phyloP scores from a whole-genome alignment of 2,888 invertebrate genomes.

The Standfussiana lucernea region DNA sequence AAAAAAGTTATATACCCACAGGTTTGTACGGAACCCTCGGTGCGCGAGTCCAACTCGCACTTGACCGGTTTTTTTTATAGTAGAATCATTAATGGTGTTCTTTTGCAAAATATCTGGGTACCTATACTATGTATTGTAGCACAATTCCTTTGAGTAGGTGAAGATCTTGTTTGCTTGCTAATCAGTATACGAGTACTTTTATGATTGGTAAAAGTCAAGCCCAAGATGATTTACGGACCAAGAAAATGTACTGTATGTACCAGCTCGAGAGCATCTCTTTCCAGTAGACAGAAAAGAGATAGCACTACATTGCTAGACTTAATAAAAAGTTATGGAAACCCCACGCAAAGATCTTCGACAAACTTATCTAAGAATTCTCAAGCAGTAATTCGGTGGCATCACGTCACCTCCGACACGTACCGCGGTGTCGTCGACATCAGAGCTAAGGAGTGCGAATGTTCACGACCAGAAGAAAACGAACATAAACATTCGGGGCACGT shows the following conservation, averaged over 20 bases:
- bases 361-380: constrained; percentile 13
- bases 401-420: constrained; percentile 55
- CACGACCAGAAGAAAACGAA: constrained; percentile 77
- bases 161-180: background rate
- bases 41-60: too few relatives aligned
- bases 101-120: background rate
- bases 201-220: background rate
- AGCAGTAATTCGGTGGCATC: constrained; percentile 43
- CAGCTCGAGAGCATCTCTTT: background rate
- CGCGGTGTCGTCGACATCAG: constrained; percentile 74
- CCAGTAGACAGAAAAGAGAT: background rate
- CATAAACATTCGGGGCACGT: constrained; percentile 86
- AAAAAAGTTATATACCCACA: too few relatives aligned
- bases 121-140: background rate
- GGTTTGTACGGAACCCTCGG: too few relatives aligned
- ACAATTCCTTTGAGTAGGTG: background rate
- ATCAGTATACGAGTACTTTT: background rate
- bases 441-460: constrained; percentile 85
- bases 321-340: background rate
- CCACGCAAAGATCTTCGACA: background rate
- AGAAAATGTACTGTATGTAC: background rate
- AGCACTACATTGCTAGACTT: background rate
- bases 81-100: background rate
- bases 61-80: background rate
- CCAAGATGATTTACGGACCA: background rate